Percentiles rank a stretch among this genome's conserved stretches.
Conservation (phyloP, 2,888 invertebrate genomes). For the Drosophila dives region DNA sequence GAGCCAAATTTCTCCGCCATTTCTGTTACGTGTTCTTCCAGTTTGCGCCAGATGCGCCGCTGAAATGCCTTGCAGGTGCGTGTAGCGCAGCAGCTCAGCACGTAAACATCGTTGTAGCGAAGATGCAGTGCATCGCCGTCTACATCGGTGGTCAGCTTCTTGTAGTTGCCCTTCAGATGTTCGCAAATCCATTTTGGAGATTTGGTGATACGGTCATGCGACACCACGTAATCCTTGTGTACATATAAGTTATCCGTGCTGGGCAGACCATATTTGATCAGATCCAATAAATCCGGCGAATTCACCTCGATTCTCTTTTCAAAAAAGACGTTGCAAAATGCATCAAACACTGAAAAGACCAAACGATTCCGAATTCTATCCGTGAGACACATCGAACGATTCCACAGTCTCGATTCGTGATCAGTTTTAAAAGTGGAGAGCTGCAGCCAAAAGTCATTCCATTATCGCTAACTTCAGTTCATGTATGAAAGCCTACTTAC, state of each 20-base stretch:
- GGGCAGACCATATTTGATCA: constrained; percentile 65
- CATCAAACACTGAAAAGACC: constrained; percentile 42
- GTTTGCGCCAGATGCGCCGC: constrained; percentile 45
- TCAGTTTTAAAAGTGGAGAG: constrained; percentile 58
- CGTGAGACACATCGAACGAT: constrained; percentile 14
- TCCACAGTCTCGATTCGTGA: constrained; percentile 59
- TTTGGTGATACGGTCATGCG: constrained; percentile 48
- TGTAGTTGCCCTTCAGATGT: constrained; percentile 48
- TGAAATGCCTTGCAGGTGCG: constrained; percentile 52
- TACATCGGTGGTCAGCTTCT: constrained; percentile 35
- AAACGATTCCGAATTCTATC: constrained; percentile 49
- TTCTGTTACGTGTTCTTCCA: constrained; percentile 47
- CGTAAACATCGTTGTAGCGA: constrained; percentile 64
- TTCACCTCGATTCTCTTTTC: constrained; percentile 14
- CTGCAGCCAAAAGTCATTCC: constrained; percentile 13
- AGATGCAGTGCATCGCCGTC: constrained; percentile 47
- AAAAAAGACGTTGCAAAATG: constrained; percentile 24
- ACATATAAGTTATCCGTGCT: constrained; percentile 57
- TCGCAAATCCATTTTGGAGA: constrained; percentile 65
- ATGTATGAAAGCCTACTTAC: constrained; percentile 30
- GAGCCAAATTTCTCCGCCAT: constrained; percentile 51
- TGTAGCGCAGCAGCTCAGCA: constrained; percentile 50
- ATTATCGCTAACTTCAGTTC: not conserved
- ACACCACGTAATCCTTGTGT: constrained; percentile 67
- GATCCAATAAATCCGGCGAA: constrained; percentile 42